Percentiles rank a stretch among this genome's conserved stretches.
Evolutionary conservation across 2,888 invertebrate genomes (phyloP).

Genomic region (Ctena decussata): DNA sequence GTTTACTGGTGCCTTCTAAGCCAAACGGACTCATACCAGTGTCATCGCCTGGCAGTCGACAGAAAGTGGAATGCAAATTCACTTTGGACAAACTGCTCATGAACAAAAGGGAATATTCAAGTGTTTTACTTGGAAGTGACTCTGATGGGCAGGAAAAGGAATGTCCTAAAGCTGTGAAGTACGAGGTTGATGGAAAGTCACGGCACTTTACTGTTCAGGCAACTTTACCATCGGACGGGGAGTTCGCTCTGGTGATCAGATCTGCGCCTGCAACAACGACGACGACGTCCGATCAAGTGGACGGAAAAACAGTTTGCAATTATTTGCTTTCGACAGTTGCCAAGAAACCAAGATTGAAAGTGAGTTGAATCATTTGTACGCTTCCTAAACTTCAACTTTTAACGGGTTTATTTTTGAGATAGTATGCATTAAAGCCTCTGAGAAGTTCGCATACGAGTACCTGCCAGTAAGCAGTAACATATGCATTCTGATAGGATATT

Average conservation of each 20-base stretch:
- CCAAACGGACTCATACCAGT: slow-evolving; percentile 56
- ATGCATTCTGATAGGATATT: too few species aligned
- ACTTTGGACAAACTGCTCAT: slow-evolving; percentile 28
- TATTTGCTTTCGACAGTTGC: slow-evolving; percentile 52
- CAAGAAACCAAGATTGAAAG: not conserved
- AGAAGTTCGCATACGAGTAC: too few species aligned
- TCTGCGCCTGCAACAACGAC: not conserved
- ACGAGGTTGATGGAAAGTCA: not conserved
- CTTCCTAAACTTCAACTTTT: too few species aligned
- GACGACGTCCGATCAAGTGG: not conserved
- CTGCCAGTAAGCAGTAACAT: too few species aligned
- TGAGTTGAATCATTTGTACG: too few species aligned
- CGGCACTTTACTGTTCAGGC: slow-evolving; percentile 29
- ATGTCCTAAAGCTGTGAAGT: not conserved
- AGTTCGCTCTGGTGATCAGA: slow-evolving; percentile 50
- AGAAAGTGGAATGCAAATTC: slow-evolving; percentile 50
- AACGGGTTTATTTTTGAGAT: too few species aligned
- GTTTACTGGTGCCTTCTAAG: slow-evolving; percentile 62
- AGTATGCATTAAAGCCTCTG: too few species aligned
- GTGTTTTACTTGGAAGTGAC: slow-evolving; percentile 26
- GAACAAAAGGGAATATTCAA: slow-evolving; percentile 12
- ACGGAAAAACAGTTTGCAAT: slow-evolving; percentile 43
- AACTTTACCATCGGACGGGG: slow-evolving; percentile 37
- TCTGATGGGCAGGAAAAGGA: slow-evolving; percentile 8
- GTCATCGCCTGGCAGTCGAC: not conserved